Evolutionary conservation across 92 coral and sea anemone genomes (phyloP).

Genomic region (Heliopora coerulea): DNA sequence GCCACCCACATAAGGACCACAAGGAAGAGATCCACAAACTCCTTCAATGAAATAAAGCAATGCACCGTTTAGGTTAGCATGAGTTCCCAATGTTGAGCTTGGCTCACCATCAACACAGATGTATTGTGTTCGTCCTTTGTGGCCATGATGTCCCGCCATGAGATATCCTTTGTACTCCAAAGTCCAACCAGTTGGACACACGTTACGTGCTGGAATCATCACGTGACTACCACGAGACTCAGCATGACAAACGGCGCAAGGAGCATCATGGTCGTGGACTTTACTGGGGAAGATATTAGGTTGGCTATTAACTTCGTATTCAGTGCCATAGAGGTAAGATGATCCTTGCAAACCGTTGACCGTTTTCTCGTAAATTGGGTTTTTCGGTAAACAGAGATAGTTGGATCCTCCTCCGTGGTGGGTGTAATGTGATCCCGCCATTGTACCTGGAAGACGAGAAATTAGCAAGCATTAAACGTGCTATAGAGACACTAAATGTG

Average conservation of each 20-base stretch:
- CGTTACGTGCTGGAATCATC: conserved; percentile 64
- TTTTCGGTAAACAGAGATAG: conserved; percentile 59
- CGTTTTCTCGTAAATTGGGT: conserved; percentile 52
- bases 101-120: conserved; percentile 71
- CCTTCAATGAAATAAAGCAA: conserved; percentile 60
- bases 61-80: conserved; percentile 48
- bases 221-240: conserved; percentile 61
- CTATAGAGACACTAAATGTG: too few species aligned
- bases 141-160: conserved; percentile 49
- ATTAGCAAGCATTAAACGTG: background rate
- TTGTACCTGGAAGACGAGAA: conserved; percentile 32
- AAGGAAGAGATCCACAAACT: conserved; percentile 62
- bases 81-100: conserved; percentile 44
- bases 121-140: conserved; percentile 47
- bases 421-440: conserved; percentile 31
- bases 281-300: conserved; percentile 41
- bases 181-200: conserved; percentile 72
- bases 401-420: conserved; percentile 56
- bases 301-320: conserved; percentile 43
- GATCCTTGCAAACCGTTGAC: conserved; percentile 39
- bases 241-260: conserved; percentile 67
- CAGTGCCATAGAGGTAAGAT: conserved; percentile 54
- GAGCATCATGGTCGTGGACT: conserved; percentile 55
- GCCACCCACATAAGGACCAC: conserved; percentile 51
- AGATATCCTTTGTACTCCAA: conserved; percentile 74